Evolutionary conservation across 2,888 invertebrate genomes (phyloP).

Genomic region (Cephus rjabovi): DNA sequence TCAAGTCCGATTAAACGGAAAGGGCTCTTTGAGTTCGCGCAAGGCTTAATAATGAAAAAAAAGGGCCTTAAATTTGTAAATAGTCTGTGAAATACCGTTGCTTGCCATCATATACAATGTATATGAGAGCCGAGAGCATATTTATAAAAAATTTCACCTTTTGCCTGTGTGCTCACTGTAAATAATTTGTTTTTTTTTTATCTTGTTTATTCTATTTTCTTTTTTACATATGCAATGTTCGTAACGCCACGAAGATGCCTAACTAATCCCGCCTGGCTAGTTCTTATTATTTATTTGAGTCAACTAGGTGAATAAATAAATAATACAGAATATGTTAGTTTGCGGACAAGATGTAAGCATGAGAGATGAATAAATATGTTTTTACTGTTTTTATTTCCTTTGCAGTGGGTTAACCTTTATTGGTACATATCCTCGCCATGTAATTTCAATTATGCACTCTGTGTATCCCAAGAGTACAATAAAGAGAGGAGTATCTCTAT

Average conservation of each 20-base stretch:
- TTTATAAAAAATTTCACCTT: slow-evolving; percentile 31
- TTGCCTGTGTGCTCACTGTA: slow-evolving; percentile 7
- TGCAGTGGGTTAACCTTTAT: background rate
- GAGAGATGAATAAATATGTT: background rate
- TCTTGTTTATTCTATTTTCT: background rate
- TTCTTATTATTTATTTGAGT: slow-evolving; percentile 6
- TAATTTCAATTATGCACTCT: background rate
- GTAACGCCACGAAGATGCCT: too few species aligned
- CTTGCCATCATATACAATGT: slow-evolving; percentile 56
- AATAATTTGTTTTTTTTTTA: slow-evolving; percentile 2
- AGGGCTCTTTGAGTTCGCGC: background rate
- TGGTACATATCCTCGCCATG: background rate
- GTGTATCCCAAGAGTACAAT: background rate
- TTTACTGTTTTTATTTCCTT: background rate
- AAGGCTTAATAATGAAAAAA: background rate
- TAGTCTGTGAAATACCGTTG: slow-evolving; percentile 18
- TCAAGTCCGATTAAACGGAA: slow-evolving; percentile 33
- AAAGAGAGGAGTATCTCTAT: background rate
- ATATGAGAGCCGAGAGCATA: slow-evolving; percentile 50
- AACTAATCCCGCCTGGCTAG: background rate
- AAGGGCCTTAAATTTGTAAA: slow-evolving; percentile 23
- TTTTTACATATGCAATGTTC: background rate
- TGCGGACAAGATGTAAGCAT: background rate
- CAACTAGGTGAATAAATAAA: background rate
- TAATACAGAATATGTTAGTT: background rate